Evolutionary conservation across 2,113 vertebrate species (phyloP).

Genomic region (Paracanthobrama guichenoti): DNA sequence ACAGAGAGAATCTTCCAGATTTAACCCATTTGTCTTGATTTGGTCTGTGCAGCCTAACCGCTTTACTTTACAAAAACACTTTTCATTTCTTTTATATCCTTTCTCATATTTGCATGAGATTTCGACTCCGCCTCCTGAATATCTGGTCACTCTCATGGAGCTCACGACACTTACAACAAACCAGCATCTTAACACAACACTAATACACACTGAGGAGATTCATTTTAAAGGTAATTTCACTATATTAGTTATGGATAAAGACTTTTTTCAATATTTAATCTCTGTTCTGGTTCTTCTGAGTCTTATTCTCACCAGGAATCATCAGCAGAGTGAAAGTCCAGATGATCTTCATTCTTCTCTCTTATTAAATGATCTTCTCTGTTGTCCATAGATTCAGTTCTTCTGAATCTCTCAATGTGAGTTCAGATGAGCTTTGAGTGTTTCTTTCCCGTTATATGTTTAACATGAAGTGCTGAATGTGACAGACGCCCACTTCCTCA

Average conservation of each 20-base stretch:
- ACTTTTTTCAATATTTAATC: too few relatives aligned
- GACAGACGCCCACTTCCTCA: neutral
- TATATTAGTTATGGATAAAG: too few relatives aligned
- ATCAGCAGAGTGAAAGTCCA: too few relatives aligned
- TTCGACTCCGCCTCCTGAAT: too few relatives aligned
- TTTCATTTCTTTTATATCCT: neutral
- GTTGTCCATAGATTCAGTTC: neutral
- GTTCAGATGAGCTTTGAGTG: too few relatives aligned
- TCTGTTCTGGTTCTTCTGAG: too few relatives aligned
- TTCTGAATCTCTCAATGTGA: neutral
- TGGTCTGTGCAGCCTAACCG: neutral
- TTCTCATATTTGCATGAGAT: slow-evolving; percentile 17
- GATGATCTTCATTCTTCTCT: neutral
- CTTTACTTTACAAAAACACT: slow-evolving; percentile 36
- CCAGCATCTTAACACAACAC: too few relatives aligned
- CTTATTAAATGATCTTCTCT: neutral
- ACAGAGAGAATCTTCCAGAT: too few relatives aligned
- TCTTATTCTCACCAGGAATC: neutral
- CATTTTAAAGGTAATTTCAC: too few relatives aligned
- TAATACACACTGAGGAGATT: too few relatives aligned
- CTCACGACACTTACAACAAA: too few relatives aligned
- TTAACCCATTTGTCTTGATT: neutral
- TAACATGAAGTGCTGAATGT: neutral
- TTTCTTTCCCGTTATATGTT: neutral
- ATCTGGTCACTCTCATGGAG: too few relatives aligned